phyloP scores from a whole-genome alignment of 2,888 invertebrate genomes.

The Andrena camellia region DNA sequence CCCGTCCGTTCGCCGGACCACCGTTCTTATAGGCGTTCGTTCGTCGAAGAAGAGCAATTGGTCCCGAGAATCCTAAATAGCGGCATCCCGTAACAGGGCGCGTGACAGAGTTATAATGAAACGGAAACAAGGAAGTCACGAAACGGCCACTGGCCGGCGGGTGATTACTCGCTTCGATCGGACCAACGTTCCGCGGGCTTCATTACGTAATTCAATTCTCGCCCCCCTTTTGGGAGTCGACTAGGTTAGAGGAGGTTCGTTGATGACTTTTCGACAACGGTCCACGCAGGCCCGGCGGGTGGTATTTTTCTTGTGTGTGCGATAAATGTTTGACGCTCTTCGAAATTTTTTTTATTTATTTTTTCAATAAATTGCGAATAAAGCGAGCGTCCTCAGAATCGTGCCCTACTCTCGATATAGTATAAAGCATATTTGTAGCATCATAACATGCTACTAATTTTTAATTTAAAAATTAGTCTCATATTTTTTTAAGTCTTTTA shows the following conservation, averaged over 20 bases:
- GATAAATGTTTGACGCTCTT: no score
- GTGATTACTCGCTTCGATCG: conserved; percentile 70
- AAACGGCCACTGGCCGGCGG: conserved; percentile 41
- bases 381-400: no score
- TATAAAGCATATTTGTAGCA: no score
- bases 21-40: conserved; percentile 77
- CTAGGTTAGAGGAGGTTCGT: not conserved
- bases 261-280: not conserved
- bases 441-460: no score
- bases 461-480: no score
- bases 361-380: no score
- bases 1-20: conserved; percentile 60
- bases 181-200: conserved; percentile 52
- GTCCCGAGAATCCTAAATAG: conserved; percentile 65
- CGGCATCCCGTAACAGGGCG: conserved; percentile 33
- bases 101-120: conserved; percentile 68
- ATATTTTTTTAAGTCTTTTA: no score
- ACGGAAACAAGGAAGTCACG: conserved; percentile 60
- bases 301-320: no score
- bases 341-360: no score
- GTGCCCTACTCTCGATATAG: no score
- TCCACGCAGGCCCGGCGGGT: not conserved
- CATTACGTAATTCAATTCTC: conserved; percentile 74
- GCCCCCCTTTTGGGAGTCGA: conserved; percentile 22
- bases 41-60: conserved; percentile 72